Evolutionary conservation across 2,888 invertebrate genomes (phyloP).

Genomic region (Rhogogaster chlorosoma): DNA sequence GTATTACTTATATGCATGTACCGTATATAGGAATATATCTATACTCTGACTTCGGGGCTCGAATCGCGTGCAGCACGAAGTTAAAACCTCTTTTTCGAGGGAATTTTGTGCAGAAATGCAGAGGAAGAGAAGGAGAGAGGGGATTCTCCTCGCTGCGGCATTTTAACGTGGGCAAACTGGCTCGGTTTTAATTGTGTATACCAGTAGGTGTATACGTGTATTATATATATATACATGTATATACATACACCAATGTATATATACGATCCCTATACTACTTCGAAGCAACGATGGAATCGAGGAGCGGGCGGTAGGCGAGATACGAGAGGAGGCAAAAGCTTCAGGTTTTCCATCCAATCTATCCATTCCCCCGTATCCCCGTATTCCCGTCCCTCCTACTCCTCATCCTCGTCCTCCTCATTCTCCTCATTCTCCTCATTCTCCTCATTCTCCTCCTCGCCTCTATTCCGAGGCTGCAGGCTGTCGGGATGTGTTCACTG

Average conservation of each 20-base stretch:
- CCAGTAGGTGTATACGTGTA: not conserved
- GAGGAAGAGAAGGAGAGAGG: not conserved
- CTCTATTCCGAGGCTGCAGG: conserved; percentile 28
- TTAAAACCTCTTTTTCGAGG: not conserved
- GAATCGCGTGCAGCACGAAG: not conserved
- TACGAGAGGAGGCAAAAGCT: conserved; percentile 44
- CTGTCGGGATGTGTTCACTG: conserved; percentile 45
- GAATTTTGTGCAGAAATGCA: conserved; percentile 2
- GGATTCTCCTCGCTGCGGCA: not conserved
- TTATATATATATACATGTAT: not conserved
- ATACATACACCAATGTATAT: not conserved
- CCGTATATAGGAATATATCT: not conserved
- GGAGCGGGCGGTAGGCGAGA: conserved; percentile 31
- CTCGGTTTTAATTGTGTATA: conserved; percentile 45
- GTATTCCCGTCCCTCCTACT: conserved; percentile 48
- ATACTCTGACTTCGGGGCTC: not conserved
- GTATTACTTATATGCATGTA: not conserved
- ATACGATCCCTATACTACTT: not conserved
- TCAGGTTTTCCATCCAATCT: conserved; percentile 72
- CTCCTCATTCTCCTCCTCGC: conserved; percentile 50
- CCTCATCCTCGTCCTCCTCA: conserved; percentile 53
- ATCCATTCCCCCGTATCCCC: conserved; percentile 53
- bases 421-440: conserved; percentile 54
- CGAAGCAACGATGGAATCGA: conserved; percentile 12
- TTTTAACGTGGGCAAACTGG: conserved; percentile 39